Base-by-base conservation (phyloP, 2,888 invertebrate species). In the Microplitis deprimator region DNA sequence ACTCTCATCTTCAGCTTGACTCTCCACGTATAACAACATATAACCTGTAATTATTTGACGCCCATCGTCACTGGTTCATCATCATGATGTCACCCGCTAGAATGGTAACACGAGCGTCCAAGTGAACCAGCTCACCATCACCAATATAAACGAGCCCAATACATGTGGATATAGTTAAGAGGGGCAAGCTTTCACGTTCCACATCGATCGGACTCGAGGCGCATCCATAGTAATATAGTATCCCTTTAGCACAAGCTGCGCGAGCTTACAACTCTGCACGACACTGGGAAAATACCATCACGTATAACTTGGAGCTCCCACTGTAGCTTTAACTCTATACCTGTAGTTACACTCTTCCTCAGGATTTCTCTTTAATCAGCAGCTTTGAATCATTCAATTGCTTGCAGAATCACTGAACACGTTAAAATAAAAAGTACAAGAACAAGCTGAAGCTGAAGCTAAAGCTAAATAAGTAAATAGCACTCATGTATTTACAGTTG, bases 1-100 rank as follows among this genome's bases (percentile, higher is more conserved):
- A 20, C 17, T 6, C 10, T 59, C 59, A 29, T 29, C 29, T 29
- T 29, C 29, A 29, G 29, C 29, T 29, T 29, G 29, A 50, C 50
- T 13, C 13, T 5, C 3, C 8, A 50, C 50, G 13, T 8, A 50
- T 5, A 50, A 13, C 8, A 3, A 50, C 41, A 71, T 61, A 79
- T 81, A 77, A 80, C 82, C 82, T 79, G 79, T 84, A 84, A 84
- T 84, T 84, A 82, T 83, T 84, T 79, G 80, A 82, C 77, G 80
- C 59, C 68, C 69, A 72, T 71, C 76, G 79, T 81, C 75, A 65
- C 80, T 80, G 82, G 82, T 81, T 78, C 75, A 77, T 69, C 78
- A 73, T 76, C 20, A 64, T 41, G 10, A 61, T n/a, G 59, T 16
- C 75, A 77, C 65, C 61, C 75, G 73, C 71, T 69, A 75, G 60